Conservation (phyloP, 1,140 invertebrate genomes). For the Drosophila malerkotliana region DNA sequence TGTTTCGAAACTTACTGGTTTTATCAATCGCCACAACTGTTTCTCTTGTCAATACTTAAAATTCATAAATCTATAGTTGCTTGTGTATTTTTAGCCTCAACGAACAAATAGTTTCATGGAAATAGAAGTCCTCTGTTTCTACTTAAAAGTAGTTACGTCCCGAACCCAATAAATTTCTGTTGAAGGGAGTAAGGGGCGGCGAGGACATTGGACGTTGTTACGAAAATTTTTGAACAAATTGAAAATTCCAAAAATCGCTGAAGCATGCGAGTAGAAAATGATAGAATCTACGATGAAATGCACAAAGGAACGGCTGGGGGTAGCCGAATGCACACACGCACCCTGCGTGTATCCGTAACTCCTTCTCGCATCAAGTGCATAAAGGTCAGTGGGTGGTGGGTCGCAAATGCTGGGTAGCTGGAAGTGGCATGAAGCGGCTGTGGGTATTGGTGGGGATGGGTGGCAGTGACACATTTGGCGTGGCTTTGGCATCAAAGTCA, state of each 20-base stretch:
- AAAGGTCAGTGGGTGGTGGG: conserved; percentile 39
- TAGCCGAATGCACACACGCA: conserved; percentile 38
- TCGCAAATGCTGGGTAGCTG: background rate
- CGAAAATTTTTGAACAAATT: conserved; percentile 81
- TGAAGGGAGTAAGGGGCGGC: conserved; percentile 9
- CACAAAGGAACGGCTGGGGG: conserved; percentile 47
- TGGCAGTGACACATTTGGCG: conserved; percentile 46
- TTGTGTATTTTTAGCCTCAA: background rate
- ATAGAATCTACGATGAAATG: conserved; percentile 81
- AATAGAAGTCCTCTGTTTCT: background rate
- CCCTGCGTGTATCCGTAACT: conserved; percentile 33
- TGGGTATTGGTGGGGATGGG: conserved; percentile 3
- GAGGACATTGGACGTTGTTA: conserved; percentile 17
- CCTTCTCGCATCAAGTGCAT: conserved; percentile 43
- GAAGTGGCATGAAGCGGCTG: background rate
- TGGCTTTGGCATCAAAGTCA: conserved; percentile 74
- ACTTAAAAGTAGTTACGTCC: conserved; percentile 1
- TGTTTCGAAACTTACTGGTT: background rate
- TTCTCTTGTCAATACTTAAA: background rate
- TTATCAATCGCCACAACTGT: no score
- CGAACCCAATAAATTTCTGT: conserved; percentile 54
- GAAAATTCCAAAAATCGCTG: conserved; percentile 81
- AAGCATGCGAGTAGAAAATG: conserved; percentile 77
- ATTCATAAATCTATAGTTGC: background rate
- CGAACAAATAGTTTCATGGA: background rate